A percentile compares a stretch with the other conserved stretches of the same genome.
phyloP scores from a whole-genome alignment of 1,140 invertebrate genomes.

The Colletes gigas region DNA sequence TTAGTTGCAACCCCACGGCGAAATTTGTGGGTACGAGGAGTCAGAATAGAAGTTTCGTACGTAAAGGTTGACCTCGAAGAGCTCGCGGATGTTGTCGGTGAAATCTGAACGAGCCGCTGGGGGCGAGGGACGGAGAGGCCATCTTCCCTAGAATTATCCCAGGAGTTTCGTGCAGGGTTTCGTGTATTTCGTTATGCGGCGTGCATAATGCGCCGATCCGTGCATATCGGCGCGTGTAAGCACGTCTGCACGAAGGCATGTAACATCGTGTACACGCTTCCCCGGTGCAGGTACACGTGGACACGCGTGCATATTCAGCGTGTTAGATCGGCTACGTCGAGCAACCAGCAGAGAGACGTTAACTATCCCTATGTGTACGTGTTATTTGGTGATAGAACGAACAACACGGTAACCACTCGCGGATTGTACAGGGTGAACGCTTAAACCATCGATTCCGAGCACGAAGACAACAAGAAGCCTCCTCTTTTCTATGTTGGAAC shows the following conservation, averaged over 20 bases:
- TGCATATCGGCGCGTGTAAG: constrained; percentile 27
- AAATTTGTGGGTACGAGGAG: no score
- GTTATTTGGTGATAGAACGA: no score
- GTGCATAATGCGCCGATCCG: constrained; percentile 22
- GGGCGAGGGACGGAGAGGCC: not conserved
- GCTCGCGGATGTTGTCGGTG: not conserved
- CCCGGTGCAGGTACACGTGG: not conserved
- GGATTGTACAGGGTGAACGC: no score
- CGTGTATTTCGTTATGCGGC: constrained; percentile 10
- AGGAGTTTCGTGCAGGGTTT: constrained; percentile 13
- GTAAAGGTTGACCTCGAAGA: no score
- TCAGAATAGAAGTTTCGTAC: no score
- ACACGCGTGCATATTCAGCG: constrained; percentile 22
- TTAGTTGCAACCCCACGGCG: no score
- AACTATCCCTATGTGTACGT: not conserved
- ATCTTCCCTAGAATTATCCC: constrained; percentile 29
- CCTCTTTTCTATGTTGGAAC: no score
- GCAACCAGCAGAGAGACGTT: not conserved
- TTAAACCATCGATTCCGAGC: no score
- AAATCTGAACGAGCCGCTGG: not conserved
- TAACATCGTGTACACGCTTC: constrained; percentile 26
- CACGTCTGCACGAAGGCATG: constrained; percentile 35
- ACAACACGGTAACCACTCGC: no score
- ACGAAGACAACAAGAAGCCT: no score
- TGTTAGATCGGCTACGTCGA: not conserved